Conservation (phyloP, 2,797 vertebrate genomes). For the Basileuterus tristriatus region DNA sequence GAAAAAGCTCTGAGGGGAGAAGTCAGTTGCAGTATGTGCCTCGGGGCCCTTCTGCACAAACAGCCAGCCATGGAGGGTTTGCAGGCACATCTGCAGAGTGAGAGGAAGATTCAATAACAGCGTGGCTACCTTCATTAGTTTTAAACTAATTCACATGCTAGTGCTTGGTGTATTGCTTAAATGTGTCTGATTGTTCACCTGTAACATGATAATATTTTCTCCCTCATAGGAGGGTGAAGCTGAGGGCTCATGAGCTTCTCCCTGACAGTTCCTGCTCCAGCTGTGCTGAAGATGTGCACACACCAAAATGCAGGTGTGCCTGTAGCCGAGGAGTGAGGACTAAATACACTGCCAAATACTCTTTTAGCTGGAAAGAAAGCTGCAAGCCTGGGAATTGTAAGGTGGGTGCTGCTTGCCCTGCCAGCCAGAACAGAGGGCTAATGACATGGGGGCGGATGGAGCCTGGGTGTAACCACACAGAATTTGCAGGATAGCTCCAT, state of each 20-base stretch:
- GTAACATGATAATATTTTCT: neutral
- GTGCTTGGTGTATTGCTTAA: neutral
- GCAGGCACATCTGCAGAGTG: neutral
- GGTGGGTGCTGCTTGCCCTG: neutral
- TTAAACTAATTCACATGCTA: neutral
- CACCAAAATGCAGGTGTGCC: accelerated
- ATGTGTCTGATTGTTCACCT: conserved; percentile 5
- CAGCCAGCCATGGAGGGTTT: neutral
- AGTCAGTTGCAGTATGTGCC: neutral
- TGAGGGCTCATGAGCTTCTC: neutral
- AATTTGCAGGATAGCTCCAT: neutral
- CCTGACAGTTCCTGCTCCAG: neutral
- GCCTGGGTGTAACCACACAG: neutral
- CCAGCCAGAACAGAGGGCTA: neutral
- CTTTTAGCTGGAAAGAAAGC: neutral
- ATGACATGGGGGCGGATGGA: neutral
- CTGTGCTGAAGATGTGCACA: neutral
- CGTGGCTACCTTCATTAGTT: neutral
- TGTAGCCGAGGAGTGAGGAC: neutral
- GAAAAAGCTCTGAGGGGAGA: neutral
- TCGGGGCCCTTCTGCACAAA: neutral
- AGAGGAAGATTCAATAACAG: neutral
- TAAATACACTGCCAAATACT: accelerated
- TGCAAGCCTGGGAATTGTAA: neutral
- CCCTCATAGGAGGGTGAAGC: neutral